Evolutionary conservation across 2,888 invertebrate genomes (phyloP).

Genomic region (Drosophila paramelanica): DNA sequence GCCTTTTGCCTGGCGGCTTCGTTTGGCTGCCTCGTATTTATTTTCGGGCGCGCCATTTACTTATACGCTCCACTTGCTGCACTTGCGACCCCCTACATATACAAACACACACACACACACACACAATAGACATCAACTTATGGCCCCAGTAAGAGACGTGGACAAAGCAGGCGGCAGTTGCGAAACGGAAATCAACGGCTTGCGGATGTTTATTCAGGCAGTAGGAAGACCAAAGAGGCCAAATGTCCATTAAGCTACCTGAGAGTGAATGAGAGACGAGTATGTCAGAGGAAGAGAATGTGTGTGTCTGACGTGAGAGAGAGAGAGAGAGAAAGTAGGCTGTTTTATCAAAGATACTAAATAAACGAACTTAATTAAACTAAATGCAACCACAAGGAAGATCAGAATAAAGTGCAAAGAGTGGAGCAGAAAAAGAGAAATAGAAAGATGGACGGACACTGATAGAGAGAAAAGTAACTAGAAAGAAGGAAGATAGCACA

Average conservation of each 20-base stretch:
- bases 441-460: too few species aligned
- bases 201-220: constrained; percentile 59
- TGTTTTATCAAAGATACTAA: background rate
- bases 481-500: background rate
- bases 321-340: background rate
- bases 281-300: background rate
- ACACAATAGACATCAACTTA: constrained; percentile 60
- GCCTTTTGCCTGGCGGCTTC: constrained; percentile 29
- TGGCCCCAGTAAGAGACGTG: constrained; percentile 38
- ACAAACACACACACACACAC: constrained; percentile 1
- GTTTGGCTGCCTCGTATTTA: constrained; percentile 55
- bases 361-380: constrained; percentile 24
- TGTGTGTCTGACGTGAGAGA: background rate
- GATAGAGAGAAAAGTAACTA: background rate
- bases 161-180: constrained; percentile 24
- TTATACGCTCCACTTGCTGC: constrained; percentile 69
- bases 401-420: constrained; percentile 4
- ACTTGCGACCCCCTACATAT: constrained; percentile 36
- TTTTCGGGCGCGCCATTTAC: constrained; percentile 69
- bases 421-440: background rate
- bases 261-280: constrained; percentile 1
- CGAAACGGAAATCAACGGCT: constrained; percentile 40
- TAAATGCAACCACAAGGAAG: constrained; percentile 5
- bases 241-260: constrained; percentile 31
- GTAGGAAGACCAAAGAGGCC: constrained; percentile 29